A percentile compares a stretch with the other conserved stretches of the same genome.
phyloP scores from a whole-genome alignment of 1,140 invertebrate species.

The Calliphora vicina region DNA sequence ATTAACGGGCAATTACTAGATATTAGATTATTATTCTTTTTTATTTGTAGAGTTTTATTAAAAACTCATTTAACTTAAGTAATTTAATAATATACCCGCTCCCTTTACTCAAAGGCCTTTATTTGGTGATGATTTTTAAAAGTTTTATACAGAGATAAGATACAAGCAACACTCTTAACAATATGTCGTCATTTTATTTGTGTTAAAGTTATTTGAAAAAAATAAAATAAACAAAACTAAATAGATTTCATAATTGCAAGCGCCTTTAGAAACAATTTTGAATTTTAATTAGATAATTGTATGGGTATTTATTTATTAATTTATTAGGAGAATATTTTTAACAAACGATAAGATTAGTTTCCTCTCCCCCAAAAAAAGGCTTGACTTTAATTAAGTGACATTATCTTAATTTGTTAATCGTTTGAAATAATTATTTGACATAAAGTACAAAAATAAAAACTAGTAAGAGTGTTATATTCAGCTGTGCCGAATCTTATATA shows the following conservation, averaged over 20 bases:
- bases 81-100: background rate
- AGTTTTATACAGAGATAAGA: background rate
- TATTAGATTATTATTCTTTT: background rate
- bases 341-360: background rate
- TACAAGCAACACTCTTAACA: background rate
- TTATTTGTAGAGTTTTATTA: background rate
- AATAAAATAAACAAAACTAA: background rate
- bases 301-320: background rate
- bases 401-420: too few species aligned
- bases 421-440: too few species aligned
- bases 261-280: background rate
- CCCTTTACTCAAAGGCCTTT: too few species aligned
- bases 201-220: background rate
- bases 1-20: background rate
- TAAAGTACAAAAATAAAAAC: too few species aligned
- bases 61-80: background rate
- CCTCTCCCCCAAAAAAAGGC: background rate
- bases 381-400: background rate
- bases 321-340: background rate
- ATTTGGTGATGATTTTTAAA: background rate
- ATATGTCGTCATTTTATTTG: background rate
- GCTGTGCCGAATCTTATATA: too few species aligned
- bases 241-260: background rate
- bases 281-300: background rate
- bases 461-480: too few species aligned